phyloP scores from a whole-genome alignment of 2,797 vertebrate species.

The Lycodopsis pacificus region DNA sequence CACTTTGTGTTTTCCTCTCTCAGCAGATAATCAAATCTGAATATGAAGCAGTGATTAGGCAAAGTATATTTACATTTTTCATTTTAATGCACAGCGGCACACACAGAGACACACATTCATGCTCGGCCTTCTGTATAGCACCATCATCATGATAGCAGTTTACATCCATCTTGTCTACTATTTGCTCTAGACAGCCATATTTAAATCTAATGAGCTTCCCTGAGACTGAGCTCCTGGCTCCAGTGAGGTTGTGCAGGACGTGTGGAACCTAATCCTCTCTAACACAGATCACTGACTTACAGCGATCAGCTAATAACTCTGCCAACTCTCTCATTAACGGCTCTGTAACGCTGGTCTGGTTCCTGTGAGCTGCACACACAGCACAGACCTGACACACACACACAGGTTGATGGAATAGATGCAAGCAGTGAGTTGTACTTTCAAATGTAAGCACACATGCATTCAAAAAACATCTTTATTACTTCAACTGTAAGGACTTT shows the following conservation, averaged over 20 bases:
- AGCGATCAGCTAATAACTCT: constrained; percentile 78
- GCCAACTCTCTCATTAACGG: constrained; percentile 75
- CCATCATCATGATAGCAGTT: constrained; percentile 25
- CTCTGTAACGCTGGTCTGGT: constrained; percentile 61
- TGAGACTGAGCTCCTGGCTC: constrained; percentile 59
- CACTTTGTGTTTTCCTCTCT: constrained; percentile 42
- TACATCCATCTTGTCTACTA: constrained; percentile 32
- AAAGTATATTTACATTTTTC: constrained; percentile 37
- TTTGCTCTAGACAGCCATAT: constrained; percentile 61
- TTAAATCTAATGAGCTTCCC: constrained; percentile 70
- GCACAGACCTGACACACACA: constrained; percentile 18
- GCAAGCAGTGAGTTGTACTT: constrained; percentile 9
- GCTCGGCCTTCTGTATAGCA: constrained; percentile 41
- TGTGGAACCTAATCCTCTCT: constrained; percentile 71
- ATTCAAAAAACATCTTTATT: constrained; percentile 10
- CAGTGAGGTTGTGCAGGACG: constrained; percentile 61
- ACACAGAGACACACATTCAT: constrained; percentile 25
- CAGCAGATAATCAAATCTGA: constrained; percentile 50
- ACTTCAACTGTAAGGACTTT: background rate
- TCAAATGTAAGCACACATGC: background rate
- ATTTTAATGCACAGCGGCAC: constrained; percentile 17
- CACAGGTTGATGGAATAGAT: background rate
- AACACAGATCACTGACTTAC: constrained; percentile 77
- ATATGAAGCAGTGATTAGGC: constrained; percentile 39
- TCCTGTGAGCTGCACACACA: constrained; percentile 57